Evolutionary conservation across 1,140 invertebrate species (phyloP).

Genomic region (Diuraphis noxia): DNA sequence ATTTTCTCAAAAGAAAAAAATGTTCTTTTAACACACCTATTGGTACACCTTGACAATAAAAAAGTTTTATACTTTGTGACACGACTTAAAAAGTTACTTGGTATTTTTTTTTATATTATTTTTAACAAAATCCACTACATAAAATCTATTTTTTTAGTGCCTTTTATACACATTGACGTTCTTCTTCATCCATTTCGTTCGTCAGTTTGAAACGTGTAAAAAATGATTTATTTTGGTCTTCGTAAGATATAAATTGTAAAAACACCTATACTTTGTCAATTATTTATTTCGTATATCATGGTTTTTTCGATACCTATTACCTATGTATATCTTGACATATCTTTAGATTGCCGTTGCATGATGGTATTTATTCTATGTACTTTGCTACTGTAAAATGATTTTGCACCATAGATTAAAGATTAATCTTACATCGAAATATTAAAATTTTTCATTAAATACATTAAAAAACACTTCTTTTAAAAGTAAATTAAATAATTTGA

Average conservation of each 20-base stretch:
- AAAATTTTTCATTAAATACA: not conserved
- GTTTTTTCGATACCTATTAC: too few species aligned
- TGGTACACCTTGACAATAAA: not conserved
- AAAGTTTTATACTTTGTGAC: slow-evolving; percentile 26
- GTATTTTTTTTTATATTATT: not conserved
- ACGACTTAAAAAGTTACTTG: not conserved
- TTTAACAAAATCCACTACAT: not conserved
- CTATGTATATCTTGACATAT: not conserved
- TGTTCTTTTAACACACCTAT: slow-evolving; percentile 6
- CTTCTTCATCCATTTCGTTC: not conserved
- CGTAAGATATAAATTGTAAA: not conserved
- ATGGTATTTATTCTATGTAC: not conserved
- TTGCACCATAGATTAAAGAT: not conserved
- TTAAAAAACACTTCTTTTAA: not conserved
- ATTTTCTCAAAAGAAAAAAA: not conserved
- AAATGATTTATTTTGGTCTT: not conserved
- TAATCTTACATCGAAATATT: not conserved
- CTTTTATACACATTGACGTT: not conserved
- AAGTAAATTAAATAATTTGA: not conserved
- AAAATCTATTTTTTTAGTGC: not conserved
- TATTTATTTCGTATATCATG: not conserved
- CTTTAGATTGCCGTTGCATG: too few species aligned
- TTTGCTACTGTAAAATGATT: too few species aligned
- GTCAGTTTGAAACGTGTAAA: not conserved
- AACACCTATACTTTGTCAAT: not conserved